Evolutionary conservation across 2,888 invertebrate genomes (phyloP), one percentile per base, ranked within the genome.

Genomic region (Oscheius sp.): DNA sequence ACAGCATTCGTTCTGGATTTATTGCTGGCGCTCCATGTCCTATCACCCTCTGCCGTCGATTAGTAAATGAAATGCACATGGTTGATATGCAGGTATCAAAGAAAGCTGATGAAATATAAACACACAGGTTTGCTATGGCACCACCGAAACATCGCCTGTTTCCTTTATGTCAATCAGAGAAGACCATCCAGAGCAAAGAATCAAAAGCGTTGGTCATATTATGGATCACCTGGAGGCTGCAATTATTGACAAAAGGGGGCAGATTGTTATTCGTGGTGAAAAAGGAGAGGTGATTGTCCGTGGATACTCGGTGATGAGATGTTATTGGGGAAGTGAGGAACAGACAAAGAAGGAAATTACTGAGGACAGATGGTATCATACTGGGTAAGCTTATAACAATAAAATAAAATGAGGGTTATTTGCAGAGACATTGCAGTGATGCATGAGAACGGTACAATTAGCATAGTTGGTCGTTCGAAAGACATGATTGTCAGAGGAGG

Each of bases 251-350:
- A 74, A 79, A 38, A 72, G 80, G 24, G 80, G 80, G 6, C 69
- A 71, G 33, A 75, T 81, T 36, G 80, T 82, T 9, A 73, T 79
- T 12, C 77, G 82, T 5, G 84, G 84, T 9, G 76, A 80, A 54
- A 76, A 78, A 32, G 84, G 84, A 67, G 84, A 84, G 65, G 77
- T 84, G 20, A 74, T 84, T 57, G 80, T 82, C 12, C 71, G 84
- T 12, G 93, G 93, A 0, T 93, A 93, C 87, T 87, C 86, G 69
- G 90, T 88, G n/a, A 94, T 94, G 92, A 45, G 77, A 24, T 74
- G 91, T 28, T 95, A 95, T 87, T 94, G 92, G 91, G 89, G 90
- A 14, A 93, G 94, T 72, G 90, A 91, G 1, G 90, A 90, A 70
- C 92, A 91, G 86, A 94, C 94, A 0, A 89, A 86, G 26, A 90